These are phyloP conservation scores for Doryteuthis pealeii DNA, from an alignment of 1,140 invertebrate genomes.

Conservation along the genomic window DNA sequence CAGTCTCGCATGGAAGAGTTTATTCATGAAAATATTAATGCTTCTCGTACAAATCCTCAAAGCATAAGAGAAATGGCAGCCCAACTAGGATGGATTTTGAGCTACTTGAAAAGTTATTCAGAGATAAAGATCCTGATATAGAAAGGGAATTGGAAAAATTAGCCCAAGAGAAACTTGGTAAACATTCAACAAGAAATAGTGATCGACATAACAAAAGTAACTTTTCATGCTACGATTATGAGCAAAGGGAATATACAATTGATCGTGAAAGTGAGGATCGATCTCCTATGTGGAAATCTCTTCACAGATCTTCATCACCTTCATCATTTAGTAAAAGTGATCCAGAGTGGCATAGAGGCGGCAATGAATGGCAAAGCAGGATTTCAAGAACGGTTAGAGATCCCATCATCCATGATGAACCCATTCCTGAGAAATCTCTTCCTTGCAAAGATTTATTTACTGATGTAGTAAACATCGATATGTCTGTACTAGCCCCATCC, in stretches of 20 bases:
- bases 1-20: too few relatives aligned
- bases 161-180: background rate
- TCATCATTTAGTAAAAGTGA: too few relatives aligned
- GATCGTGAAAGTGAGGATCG: too few relatives aligned
- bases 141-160: background rate
- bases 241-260: too few relatives aligned
- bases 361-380: background rate
- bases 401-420: too few relatives aligned
- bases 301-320: too few relatives aligned
- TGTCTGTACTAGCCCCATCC: background rate
- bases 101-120: background rate
- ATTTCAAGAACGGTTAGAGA: background rate
- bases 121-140: background rate
- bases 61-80: background rate
- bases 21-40: background rate
- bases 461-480: background rate
- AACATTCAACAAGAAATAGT: background rate
- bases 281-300: too few relatives aligned
- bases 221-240: too few relatives aligned
- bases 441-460: background rate
- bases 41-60: background rate
- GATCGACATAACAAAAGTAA: background rate
- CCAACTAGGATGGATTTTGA: background rate
- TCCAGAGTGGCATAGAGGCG: too few relatives aligned
- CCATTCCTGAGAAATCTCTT: background rate